Conservation (phyloP, 2,113 vertebrate genomes). For the Pteruthius melanotis region DNA sequence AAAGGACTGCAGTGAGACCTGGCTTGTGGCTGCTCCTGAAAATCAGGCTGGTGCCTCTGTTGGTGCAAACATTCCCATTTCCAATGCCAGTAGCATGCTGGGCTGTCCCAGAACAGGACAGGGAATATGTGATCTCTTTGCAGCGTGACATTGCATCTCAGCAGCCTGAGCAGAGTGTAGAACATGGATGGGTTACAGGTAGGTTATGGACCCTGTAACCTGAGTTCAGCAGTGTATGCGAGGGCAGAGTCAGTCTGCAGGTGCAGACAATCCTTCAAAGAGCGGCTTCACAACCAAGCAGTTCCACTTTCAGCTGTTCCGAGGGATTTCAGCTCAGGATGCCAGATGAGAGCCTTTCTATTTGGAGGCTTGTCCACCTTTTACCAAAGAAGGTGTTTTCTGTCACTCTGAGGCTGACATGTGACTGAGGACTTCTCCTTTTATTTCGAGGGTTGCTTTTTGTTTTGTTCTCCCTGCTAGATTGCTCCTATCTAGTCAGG, state of each 20-base stretch:
- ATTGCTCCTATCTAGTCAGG: background rate
- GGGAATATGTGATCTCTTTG: background rate
- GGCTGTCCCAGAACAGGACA: background rate
- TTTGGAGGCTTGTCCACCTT: background rate
- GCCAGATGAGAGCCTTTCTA: background rate
- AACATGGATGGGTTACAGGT: background rate
- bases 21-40: background rate
- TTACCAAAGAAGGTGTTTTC: background rate
- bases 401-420: background rate
- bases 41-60: background rate
- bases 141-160: rapidly evolving
- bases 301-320: background rate
- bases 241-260: background rate
- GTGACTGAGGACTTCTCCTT: background rate
- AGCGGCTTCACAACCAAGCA: background rate
- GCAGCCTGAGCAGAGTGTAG: background rate
- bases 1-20: background rate
- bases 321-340: background rate
- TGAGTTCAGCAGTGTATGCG: background rate
- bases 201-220: background rate
- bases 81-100: background rate
- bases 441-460: background rate
- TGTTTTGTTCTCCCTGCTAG: background rate
- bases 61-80: background rate
- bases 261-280: background rate